Evolutionary conservation across 2,113 vertebrate species (phyloP).

Genomic region (Clarias macrocephalus): DNA sequence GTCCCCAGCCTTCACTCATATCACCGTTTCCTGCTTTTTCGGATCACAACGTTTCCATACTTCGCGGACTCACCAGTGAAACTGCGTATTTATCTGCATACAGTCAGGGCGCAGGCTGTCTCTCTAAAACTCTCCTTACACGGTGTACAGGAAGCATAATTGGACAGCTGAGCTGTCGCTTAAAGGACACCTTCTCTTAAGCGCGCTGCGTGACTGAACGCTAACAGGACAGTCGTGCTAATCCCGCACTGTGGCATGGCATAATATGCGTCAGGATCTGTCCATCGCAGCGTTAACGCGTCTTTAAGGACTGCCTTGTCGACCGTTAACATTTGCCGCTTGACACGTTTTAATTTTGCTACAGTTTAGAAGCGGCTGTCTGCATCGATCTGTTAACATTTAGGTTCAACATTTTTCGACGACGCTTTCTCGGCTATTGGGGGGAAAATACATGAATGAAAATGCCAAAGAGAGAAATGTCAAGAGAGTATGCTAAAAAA

Average conservation of each 20-base stretch:
- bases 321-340: conserved; percentile 91
- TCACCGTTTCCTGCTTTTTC: not conserved
- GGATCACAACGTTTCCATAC: not conserved
- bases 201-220: conserved; percentile 59
- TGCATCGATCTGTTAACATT: conserved; percentile 99
- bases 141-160: conserved; percentile 67
- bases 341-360: conserved; percentile 93
- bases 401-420: conserved; percentile 64
- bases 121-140: conserved; percentile 63
- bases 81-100: not conserved
- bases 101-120: conserved; percentile 46
- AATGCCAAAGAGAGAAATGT: conserved; percentile 88
- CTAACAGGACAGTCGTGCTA: conserved; percentile 81
- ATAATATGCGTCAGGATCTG: conserved; percentile 87
- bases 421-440: conserved; percentile 74
- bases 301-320: conserved; percentile 73
- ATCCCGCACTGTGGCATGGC: conserved; percentile 85
- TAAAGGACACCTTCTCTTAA: conserved; percentile 63
- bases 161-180: conserved; percentile 68
- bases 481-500: conserved; percentile 78
- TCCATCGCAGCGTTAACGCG: conserved; percentile 65
- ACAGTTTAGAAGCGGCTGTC: conserved; percentile 77
- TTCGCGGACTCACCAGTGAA: not conserved
- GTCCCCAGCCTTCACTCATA: not conserved
- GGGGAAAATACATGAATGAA: conserved; percentile 82